Evolutionary conservation across 2,113 vertebrate species (phyloP), one percentile per base, ranked within the genome.

Genomic region (Agapornis roseicollis): DNA sequence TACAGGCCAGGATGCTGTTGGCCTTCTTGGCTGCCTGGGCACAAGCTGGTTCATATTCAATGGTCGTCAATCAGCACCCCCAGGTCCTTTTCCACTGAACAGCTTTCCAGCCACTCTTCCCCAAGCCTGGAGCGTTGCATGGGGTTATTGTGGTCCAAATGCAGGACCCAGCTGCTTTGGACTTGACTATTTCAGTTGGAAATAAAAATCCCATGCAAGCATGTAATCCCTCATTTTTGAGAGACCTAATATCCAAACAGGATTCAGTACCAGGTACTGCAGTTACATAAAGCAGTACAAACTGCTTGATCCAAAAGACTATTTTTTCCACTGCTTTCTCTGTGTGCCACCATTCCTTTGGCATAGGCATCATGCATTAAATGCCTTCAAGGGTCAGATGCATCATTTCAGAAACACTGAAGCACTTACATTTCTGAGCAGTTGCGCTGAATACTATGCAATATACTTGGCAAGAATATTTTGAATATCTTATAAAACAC

Each of bases 311-410:
- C 42, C 50, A 42, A 68, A 70, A n/a, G 4, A 44, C 1, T 27
- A 0, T 24, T 58, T 73, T 71, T 89, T 50, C 28, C 2, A 0
- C 28, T 53, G 39, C 39, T 78, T 90, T 53, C 37, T 78, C 55
- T n/a, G 11, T 10, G 37, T 31, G 27, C 18, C 60, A 58, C 68
- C 39, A 4, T 44, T 72, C 27, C 25, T 90, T 55, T 90, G 82
- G 68, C 82, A 77, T 2, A 85, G 49, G 64, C 60, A 49, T 60
- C 18, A 23, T 1, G 3, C 1, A 0, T 19, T 1, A 1, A 37
- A 93, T 53, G 55, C 31, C 72, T 88, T 42, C n/a, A 31, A 70
- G 68, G 49, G 53, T 29, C 17, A 13, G 42, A 33, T 16, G 14
- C 18, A 52, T 35, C 1, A 77, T 69, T 77, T 87, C 66, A 82